Conservation (phyloP, 2,888 invertebrate genomes). For the Ceriagrion tenellum region DNA sequence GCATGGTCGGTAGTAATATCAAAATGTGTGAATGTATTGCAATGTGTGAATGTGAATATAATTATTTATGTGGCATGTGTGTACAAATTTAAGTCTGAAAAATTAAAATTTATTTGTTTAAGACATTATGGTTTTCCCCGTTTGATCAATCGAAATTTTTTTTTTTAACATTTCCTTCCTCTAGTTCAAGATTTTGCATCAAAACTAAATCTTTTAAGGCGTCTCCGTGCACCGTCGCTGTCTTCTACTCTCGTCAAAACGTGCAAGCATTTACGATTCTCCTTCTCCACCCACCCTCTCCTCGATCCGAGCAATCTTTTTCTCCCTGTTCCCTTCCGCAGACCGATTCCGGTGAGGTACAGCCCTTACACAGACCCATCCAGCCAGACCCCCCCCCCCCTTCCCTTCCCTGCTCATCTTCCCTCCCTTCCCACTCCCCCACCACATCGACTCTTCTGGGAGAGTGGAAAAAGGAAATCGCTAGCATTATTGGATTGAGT, state of each 20-base stretch:
- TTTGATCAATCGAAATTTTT: too few relatives aligned
- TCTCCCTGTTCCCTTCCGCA: not conserved
- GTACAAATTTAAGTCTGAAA: too few relatives aligned
- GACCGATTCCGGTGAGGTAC: not conserved
- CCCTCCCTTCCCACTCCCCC: not conserved
- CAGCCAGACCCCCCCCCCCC: not conserved
- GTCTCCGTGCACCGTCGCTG: too few relatives aligned
- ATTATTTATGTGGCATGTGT: too few relatives aligned
- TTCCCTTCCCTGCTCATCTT: not conserved
- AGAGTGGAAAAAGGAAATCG: slow-evolving; percentile 28
- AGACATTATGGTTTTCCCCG: too few relatives aligned
- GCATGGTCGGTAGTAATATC: too few relatives aligned
- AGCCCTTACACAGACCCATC: not conserved
- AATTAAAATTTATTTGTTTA: too few relatives aligned
- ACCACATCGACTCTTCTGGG: not conserved
- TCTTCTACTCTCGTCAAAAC: not conserved
- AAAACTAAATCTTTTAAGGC: too few relatives aligned
- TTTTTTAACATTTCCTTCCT: too few relatives aligned
- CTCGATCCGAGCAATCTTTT: not conserved
- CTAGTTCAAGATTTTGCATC: too few relatives aligned
- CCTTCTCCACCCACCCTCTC: not conserved
- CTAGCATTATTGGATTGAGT: slow-evolving; percentile 55
- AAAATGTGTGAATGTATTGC: too few relatives aligned
- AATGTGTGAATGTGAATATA: too few relatives aligned
- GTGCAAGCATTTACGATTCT: not conserved